Evolutionary conservation across 2,797 vertebrate genomes (phyloP).

Genomic region (Orestias chungarensis): DNA sequence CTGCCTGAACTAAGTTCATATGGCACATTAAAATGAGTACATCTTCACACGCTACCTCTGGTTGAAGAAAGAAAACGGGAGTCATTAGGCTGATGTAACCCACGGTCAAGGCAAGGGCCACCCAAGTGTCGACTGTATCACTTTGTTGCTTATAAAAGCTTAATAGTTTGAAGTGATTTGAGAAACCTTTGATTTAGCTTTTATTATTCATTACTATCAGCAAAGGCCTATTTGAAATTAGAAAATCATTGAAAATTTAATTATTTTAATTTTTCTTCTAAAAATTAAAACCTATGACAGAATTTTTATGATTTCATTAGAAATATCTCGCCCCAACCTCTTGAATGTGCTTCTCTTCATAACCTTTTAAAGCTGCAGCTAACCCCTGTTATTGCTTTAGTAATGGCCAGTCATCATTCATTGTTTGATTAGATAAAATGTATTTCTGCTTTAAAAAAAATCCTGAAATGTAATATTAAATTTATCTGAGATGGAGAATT

Average conservation of each 20-base stretch:
- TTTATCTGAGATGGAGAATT: background rate
- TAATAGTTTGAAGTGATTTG: background rate
- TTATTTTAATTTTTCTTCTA: background rate
- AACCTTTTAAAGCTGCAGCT: background rate
- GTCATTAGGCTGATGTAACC: constrained; percentile 31
- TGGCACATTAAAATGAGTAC: constrained; percentile 72
- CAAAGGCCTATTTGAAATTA: background rate
- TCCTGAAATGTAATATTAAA: background rate
- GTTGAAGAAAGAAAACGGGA: constrained; percentile 45
- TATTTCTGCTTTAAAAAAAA: background rate
- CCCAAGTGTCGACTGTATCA: constrained; percentile 13
- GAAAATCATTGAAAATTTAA: background rate
- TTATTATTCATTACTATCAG: background rate
- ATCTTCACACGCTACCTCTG: constrained; percentile 70
- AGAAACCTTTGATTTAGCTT: background rate
- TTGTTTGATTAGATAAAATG: background rate
- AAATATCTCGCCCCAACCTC: background rate
- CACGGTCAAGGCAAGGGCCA: constrained; percentile 1
- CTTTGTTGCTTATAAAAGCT: constrained; percentile 1
- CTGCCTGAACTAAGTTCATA: constrained; percentile 80
- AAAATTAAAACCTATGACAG: background rate
- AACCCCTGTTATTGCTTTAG: background rate
- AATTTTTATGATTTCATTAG: too few relatives aligned
- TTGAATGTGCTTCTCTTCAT: background rate
- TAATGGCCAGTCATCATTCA: background rate